These are phyloP conservation scores for Triops longicaudatus DNA, from an alignment of 1,140 invertebrate genomes.

Conservation along the genomic window DNA sequence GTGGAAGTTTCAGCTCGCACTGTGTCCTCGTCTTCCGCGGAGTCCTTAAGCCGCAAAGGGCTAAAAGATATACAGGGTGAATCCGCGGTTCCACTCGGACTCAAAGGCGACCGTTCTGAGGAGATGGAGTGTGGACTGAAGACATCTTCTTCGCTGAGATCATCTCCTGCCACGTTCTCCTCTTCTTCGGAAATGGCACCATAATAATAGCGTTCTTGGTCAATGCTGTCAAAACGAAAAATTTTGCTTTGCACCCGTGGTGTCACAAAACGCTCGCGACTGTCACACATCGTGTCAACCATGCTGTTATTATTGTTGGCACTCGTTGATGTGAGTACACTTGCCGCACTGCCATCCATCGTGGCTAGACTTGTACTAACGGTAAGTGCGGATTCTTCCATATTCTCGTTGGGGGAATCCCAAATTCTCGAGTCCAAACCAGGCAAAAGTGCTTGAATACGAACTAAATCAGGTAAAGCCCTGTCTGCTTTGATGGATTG, in stretches of 20 bases:
- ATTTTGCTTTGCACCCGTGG: constrained; percentile 37
- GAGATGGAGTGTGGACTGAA: constrained; percentile 46
- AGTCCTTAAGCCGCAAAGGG: constrained; percentile 47
- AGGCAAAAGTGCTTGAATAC: background rate
- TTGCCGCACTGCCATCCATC: background rate
- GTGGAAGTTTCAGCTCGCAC: constrained; percentile 40
- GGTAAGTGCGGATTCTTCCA: background rate
- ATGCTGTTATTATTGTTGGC: constrained; percentile 30
- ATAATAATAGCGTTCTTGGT: constrained; percentile 40
- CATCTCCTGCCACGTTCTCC: constrained; percentile 29
- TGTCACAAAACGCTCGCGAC: constrained; percentile 31
- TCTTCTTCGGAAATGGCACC: constrained; percentile 44
- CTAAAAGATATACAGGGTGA: constrained; percentile 51
- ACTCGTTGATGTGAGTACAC: constrained; percentile 22
- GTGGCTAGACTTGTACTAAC: background rate
- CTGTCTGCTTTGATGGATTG: background rate
- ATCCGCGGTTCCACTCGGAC: constrained; percentile 42
- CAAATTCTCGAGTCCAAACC: background rate
- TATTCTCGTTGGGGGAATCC: background rate
- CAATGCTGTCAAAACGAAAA: constrained; percentile 46
- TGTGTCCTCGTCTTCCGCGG: constrained; percentile 40
- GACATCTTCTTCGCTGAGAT: constrained; percentile 43
- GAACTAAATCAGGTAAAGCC: background rate
- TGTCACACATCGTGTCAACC: constrained; percentile 24
- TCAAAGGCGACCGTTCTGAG: constrained; percentile 46